phyloP scores from a whole-genome alignment of 2,113 vertebrate genomes.

The Tretioscincus oriximinensis region DNA sequence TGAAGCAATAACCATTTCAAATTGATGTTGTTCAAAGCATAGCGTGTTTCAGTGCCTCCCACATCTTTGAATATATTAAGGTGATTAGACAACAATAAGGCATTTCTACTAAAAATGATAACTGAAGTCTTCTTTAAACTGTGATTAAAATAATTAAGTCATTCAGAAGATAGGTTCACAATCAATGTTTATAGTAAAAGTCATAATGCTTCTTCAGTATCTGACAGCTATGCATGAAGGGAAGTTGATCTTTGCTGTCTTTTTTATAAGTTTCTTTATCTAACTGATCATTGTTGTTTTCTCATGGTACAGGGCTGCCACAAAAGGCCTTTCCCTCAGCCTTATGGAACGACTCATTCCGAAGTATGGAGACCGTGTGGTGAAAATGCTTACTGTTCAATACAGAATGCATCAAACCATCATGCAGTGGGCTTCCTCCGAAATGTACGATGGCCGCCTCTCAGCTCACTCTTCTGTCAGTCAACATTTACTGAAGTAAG shows the following conservation, averaged over 20 bases:
- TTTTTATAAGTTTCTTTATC: not conserved
- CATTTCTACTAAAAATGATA: no score
- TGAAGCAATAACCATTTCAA: no score
- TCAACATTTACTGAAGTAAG: slow-evolving; percentile 86
- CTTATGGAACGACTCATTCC: slow-evolving; percentile 89
- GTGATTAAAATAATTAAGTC: no score
- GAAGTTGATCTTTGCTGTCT: not conserved
- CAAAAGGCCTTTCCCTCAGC: slow-evolving; percentile 83
- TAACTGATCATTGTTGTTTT: not conserved
- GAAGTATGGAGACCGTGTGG: slow-evolving; percentile 60
- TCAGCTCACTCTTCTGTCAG: slow-evolving; percentile 84
- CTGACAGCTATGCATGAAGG: not conserved
- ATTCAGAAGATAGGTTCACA: not conserved
- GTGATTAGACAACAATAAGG: no score
- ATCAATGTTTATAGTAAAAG: not conserved
- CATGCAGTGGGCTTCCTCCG: slow-evolving; percentile 88
- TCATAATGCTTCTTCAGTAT: not conserved
- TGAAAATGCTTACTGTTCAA: slow-evolving; percentile 88
- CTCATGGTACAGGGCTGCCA: slow-evolving; percentile 76
- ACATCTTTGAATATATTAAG: no score
- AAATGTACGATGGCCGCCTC: slow-evolving; percentile 86
- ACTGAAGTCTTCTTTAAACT: no score
- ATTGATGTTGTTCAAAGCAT: no score
- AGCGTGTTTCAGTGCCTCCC: no score
- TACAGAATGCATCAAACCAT: slow-evolving; percentile 94